A percentile compares a stretch with the other conserved stretches of the same genome.
Conservation (phyloP, 2,888 invertebrate species). For the Deilephila elpenor region DNA sequence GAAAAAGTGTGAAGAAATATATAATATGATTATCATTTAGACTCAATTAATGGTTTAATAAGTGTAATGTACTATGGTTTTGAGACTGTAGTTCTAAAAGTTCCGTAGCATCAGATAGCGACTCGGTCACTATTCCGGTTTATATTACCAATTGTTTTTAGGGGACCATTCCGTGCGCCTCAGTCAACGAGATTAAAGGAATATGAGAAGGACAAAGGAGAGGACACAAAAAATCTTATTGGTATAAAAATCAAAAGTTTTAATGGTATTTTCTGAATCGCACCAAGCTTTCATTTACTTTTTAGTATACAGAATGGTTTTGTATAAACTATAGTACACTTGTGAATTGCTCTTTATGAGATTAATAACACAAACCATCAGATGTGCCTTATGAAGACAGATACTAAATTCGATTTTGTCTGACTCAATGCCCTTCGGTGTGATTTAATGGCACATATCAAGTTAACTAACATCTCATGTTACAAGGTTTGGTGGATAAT, state of each 20-base stretch:
- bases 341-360: conserved; percentile 69
- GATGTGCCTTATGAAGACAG: conserved; percentile 68
- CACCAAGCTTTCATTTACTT: conserved; percentile 85
- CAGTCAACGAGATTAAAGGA: neutral
- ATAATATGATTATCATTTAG: too few species aligned
- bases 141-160: too few species aligned
- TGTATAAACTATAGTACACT: conserved; percentile 81
- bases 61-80: too few species aligned
- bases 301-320: conserved; percentile 84
- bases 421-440: conserved; percentile 72
- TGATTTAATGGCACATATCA: conserved; percentile 73
- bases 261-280: conserved; percentile 85
- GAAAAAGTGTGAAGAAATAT: too few species aligned
- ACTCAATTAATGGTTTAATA: too few species aligned
- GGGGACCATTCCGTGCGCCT: neutral
- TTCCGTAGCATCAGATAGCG: too few species aligned
- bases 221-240: conserved; percentile 72
- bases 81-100: too few species aligned
- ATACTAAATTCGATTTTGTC: conserved; percentile 77
- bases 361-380: conserved; percentile 69
- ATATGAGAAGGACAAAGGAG: conserved; percentile 31
- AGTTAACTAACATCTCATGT: conserved; percentile 26
- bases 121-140: too few species aligned
- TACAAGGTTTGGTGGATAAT: conserved; percentile 6
- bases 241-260: conserved; percentile 86